Evolutionary conservation across 2,797 vertebrate species (phyloP), one percentile per base, ranked within the genome.

Genomic region (Denticeps clupeoides): DNA sequence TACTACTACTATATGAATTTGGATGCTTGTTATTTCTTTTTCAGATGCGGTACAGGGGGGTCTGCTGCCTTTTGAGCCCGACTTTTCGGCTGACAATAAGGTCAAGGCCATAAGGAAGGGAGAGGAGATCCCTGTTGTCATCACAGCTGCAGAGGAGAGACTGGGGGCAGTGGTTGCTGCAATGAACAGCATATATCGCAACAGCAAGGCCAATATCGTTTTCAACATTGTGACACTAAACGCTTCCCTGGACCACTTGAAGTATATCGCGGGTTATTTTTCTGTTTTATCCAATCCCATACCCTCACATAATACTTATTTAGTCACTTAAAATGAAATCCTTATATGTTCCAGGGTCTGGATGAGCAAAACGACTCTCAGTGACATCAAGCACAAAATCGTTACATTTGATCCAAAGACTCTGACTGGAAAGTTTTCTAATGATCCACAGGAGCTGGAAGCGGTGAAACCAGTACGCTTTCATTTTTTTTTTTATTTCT

Each of bases 151-250:
- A 0, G 87, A 92, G 64, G 88, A 93, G 18, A 81, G 93, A 63
- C 87, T 99, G 0, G 94, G 93, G 3, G 93, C 90, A 24, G 80
- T 84, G 16, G 76, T 98, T 15, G 82, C 94, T 51, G 89, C 89
- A 40, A 87, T 99, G 65, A 91, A 98, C 72, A 97, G 95, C 33
- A 73, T 96, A 70, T 83, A 85, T 61, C 78, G 53, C 37, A 89
- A 99, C 69, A 99, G 84, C 42, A 87, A 68, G 65, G 81, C 91
- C 70, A 90, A 77, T 0, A 84, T 99, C 40, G 72, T 87, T 7
- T 99, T 99, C 78, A 79, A 89, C 59, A 82, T 99, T 18, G 87
- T 97, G 48, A 89, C 91, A 1, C 59, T 88, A 55, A 98, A 97
- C 26, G 75, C 85, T 55, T 93, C 95, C 1, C 84, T 76, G 55